Conservation (phyloP, 1,140 invertebrate genomes). For the Drosophila elegans region DNA sequence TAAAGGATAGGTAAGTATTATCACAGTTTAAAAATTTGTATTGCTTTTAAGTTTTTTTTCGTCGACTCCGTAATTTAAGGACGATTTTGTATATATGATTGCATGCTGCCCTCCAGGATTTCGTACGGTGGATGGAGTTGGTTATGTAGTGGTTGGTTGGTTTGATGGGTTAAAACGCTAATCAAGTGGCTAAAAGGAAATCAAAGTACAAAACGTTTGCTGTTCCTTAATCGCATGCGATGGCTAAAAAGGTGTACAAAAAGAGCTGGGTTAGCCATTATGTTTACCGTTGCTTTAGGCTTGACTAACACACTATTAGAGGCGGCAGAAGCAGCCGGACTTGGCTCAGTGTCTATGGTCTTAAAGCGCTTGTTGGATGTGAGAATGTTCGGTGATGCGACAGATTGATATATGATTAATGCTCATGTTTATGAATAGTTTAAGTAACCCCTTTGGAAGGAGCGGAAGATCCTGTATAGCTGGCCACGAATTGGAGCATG, state of each 20-base stretch:
- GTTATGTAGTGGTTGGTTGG: slow-evolving; percentile 42
- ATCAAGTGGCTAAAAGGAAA: slow-evolving; percentile 28
- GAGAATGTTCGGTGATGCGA: slow-evolving; percentile 62
- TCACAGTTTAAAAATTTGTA: too few species aligned
- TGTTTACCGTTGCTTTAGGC: slow-evolving; percentile 69
- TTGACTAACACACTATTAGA: slow-evolving; percentile 67
- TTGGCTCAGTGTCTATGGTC: slow-evolving; percentile 54
- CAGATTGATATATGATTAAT: slow-evolving; percentile 70
- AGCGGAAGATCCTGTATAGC: slow-evolving; percentile 3
- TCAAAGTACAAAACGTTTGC: slow-evolving; percentile 44
- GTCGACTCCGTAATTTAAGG: slow-evolving; percentile 5
- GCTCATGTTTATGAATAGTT: slow-evolving; percentile 32
- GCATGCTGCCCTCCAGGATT: slow-evolving; percentile 59
- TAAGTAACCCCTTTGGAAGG: background rate
- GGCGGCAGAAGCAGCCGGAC: slow-evolving; percentile 54
- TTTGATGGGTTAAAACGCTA: slow-evolving; percentile 24
- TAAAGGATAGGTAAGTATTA: too few species aligned
- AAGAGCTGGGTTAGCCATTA: slow-evolving; percentile 53
- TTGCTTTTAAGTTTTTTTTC: too few species aligned
- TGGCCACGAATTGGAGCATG: background rate
- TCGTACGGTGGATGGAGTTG: slow-evolving; percentile 34
- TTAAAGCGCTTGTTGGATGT: slow-evolving; percentile 60
- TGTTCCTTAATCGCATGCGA: slow-evolving; percentile 48
- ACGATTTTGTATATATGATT: slow-evolving; percentile 20
- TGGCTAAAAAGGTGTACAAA: slow-evolving; percentile 59